These are phyloP conservation scores for Zaprionus lachaisei DNA, from an alignment of 1,140 invertebrate genomes.

Conservation along the genomic window DNA sequence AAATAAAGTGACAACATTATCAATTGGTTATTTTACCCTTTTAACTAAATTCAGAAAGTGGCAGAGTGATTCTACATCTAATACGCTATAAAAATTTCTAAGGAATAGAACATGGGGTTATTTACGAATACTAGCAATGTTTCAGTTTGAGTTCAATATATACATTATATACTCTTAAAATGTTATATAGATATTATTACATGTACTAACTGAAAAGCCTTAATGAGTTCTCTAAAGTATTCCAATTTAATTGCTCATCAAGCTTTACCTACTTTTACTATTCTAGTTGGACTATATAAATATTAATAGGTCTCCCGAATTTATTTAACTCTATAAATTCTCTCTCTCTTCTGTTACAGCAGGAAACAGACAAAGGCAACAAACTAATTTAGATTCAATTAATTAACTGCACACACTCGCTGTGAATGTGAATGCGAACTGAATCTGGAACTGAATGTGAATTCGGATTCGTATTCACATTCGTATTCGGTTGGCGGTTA, in stretches of 20 bases:
- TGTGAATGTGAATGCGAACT: background rate
- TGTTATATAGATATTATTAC: background rate
- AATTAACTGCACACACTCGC: conserved; percentile 47
- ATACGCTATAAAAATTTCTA: too few relatives aligned
- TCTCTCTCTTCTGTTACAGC: background rate
- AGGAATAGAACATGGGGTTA: too few relatives aligned
- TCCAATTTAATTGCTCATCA: background rate
- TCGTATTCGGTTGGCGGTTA: conserved; percentile 39
- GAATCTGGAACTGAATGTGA: conserved; percentile 2
- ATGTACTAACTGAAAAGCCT: too few relatives aligned
- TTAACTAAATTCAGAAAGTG: too few relatives aligned
- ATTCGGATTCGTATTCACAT: conserved; percentile 28
- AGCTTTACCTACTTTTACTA: background rate
- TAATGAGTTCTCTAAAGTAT: background rate
- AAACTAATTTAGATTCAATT: conserved; percentile 55
- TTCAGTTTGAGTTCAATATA: background rate
- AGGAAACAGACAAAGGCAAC: conserved; percentile 11
- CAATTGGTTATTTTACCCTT: background rate
- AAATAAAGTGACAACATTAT: background rate
- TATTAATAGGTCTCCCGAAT: background rate
- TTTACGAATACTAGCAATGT: too few relatives aligned
- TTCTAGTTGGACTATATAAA: background rate
- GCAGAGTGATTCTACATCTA: too few relatives aligned
- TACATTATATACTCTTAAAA: background rate
- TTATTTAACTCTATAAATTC: background rate